These are phyloP conservation scores for Eucera pruinosa DNA, from an alignment of 2,888 invertebrate genomes.

Conservation along the genomic window DNA sequence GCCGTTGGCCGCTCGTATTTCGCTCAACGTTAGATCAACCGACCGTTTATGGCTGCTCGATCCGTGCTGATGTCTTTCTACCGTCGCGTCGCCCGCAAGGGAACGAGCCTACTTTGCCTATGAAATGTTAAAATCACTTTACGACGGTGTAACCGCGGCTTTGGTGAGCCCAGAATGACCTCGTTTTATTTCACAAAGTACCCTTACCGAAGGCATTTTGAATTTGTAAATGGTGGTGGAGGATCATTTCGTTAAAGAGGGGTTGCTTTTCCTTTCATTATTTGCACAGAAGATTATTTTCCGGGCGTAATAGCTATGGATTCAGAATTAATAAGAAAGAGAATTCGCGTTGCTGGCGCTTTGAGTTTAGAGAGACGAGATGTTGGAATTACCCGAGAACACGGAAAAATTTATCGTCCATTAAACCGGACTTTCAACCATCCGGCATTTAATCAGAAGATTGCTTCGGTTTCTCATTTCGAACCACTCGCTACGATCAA, in stretches of 20 bases:
- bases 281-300: neutral
- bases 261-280: too few relatives aligned
- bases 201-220: neutral
- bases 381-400: neutral
- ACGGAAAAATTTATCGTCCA: neutral
- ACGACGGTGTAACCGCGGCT: neutral
- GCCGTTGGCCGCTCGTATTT: conserved; percentile 23
- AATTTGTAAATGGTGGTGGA: neutral
- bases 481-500: neutral
- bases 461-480: neutral
- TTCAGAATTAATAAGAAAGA: neutral
- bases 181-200: too few relatives aligned
- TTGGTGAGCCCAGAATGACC: neutral
- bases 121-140: conserved; percentile 47
- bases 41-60: conserved; percentile 35
- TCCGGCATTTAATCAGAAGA: neutral
- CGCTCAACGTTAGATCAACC: conserved; percentile 20
- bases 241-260: neutral
- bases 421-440: neutral
- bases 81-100: neutral
- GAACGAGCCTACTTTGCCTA: neutral
- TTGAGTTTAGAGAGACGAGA: neutral
- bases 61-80: conserved; percentile 22
- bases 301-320: neutral
- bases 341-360: conserved; percentile 1